phyloP scores from a whole-genome alignment of 2,113 vertebrate genomes.

The Pseudonaja textilis region DNA sequence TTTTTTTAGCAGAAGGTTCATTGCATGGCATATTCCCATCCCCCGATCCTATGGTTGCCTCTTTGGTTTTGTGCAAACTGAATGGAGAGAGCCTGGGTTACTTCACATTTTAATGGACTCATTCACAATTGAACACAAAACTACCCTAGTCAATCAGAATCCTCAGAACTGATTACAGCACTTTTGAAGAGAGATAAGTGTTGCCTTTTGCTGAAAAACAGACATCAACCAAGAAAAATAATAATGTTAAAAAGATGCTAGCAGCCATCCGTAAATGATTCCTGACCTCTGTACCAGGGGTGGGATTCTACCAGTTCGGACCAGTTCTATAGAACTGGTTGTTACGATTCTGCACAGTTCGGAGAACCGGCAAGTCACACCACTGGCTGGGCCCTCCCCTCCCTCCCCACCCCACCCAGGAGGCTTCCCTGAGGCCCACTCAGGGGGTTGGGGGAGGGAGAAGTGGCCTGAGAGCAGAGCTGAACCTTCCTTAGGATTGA shows the following conservation, averaged over 20 bases:
- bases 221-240: conserved; percentile 1
- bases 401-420: too few relatives aligned
- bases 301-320: too few relatives aligned
- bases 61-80: conserved; percentile 4
- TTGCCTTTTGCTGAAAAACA: conserved; percentile 1
- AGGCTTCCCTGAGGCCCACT: too few relatives aligned
- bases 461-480: too few relatives aligned
- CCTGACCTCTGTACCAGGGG: background rate
- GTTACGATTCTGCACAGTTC: too few relatives aligned
- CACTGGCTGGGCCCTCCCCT: too few relatives aligned
- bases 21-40: background rate
- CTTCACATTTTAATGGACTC: background rate
- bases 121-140: background rate
- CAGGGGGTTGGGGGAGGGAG: too few relatives aligned
- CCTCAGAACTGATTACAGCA: background rate
- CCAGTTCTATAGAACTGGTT: too few relatives aligned
- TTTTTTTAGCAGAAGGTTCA: background rate
- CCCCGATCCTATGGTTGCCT: background rate
- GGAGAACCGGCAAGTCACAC: too few relatives aligned
- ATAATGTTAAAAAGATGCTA: background rate
- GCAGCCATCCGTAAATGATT: conserved; percentile 2
- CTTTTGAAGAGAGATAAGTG: background rate
- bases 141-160: background rate
- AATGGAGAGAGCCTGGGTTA: background rate
- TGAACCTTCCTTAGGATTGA: too few relatives aligned